Evolutionary conservation across 2,113 vertebrate species (phyloP), one percentile per base, ranked within the genome.

Genomic region (Noturus placidus): DNA sequence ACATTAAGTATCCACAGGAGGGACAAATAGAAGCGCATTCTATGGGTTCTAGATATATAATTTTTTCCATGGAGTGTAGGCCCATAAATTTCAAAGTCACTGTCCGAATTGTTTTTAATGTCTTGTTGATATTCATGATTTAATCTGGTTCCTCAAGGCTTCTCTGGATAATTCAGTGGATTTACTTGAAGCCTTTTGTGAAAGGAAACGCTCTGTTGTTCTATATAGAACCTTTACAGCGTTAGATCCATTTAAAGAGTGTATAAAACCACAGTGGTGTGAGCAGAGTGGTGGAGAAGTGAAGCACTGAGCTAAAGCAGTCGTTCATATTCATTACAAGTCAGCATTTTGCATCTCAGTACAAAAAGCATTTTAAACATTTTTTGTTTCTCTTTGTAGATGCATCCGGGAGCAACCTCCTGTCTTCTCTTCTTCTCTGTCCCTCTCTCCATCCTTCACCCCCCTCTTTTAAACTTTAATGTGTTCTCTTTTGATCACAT

Each of bases 391-490:
- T 90, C 88, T 89, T 33, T 78, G 90, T 91, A 92, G 88, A 91
- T 93, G 92, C 90, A 91, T 91, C 90, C 90, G 65, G 89, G 90
- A 61, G 69, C 46, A 78, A 42, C 14, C 57, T 81, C 54, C 63
- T 74, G 46, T 70, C 84, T 86, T 80, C 84, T 86, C 72, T 33
- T 59, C 86, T 76, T 77, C 65, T 88, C 90, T 92, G 89, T n/a
- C 91, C 91, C 91, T 91, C 89, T 91, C 83, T 85, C 94, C 95
- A 93, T 96, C 96, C 96, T 96, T 96, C 96, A 92, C 92, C 91
- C 92, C 89, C 59, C 17, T 93, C 91, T 96, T 96, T 97, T 96
- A 97, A 98, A 97, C 94, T 97, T 97, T 97, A 96, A 97, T 97
- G 95, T 93, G 96, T 97, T 97, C 95, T 97, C 95, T 96, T 96